Evolutionary conservation across 1,140 invertebrate genomes (phyloP).

Genomic region (Bombus confusus): DNA sequence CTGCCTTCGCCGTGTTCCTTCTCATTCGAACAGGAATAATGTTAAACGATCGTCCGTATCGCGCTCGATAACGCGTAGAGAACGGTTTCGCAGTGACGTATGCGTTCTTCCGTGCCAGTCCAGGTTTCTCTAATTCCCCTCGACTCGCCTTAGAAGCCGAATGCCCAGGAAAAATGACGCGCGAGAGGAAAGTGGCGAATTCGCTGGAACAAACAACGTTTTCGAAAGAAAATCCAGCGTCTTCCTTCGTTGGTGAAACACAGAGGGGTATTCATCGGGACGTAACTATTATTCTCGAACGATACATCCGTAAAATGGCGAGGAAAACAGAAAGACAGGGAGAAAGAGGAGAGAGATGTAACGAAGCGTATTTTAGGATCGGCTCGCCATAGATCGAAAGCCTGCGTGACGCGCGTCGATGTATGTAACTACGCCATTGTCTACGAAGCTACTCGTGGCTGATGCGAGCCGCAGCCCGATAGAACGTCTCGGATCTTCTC

Average conservation of each 20-base stretch:
- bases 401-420: not conserved
- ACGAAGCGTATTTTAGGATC: not conserved
- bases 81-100: not conserved
- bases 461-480: constrained; percentile 45
- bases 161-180: not conserved
- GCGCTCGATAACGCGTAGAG: not conserved
- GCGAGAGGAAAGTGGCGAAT: not conserved
- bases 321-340: not conserved
- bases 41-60: not conserved
- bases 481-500: constrained; percentile 52
- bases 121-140: not conserved
- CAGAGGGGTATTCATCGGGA: not conserved
- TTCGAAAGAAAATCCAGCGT: not conserved
- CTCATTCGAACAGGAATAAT: not conserved
- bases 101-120: not conserved
- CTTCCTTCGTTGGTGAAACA: not conserved
- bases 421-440: constrained; percentile 44
- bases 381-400: not conserved
- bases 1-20: not conserved
- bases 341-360: not conserved
- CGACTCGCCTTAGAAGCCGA: not conserved
- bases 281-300: not conserved
- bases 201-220: not conserved
- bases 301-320: constrained; percentile 1
- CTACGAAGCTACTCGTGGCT: constrained; percentile 49